A percentile compares a stretch with the other conserved stretches of the same genome.
Conservation (phyloP, 2,888 invertebrate species). For the Norana najaformis region DNA sequence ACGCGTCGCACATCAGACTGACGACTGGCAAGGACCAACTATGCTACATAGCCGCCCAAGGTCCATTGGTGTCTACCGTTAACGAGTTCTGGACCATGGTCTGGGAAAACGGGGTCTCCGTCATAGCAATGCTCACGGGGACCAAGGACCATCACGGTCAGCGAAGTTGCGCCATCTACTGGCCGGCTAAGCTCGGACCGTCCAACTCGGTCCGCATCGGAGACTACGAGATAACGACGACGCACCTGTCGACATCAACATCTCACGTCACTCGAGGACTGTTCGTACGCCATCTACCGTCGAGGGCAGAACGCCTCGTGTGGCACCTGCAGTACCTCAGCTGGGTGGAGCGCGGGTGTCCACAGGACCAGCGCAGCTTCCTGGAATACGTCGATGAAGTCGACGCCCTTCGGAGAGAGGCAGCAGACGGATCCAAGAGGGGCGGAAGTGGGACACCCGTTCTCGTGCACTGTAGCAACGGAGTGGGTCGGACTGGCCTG, state of each 20-base stretch:
- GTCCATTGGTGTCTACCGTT: constrained; percentile 69
- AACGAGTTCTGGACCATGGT: constrained; percentile 84
- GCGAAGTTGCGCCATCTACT: constrained; percentile 63
- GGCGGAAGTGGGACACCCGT: constrained; percentile 81
- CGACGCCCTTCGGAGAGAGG: constrained; percentile 75
- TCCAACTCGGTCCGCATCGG: constrained; percentile 48
- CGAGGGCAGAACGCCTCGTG: constrained; percentile 63
- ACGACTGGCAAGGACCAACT: constrained; percentile 76
- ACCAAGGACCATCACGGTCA: constrained; percentile 49
- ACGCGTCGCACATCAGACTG: constrained; percentile 87
- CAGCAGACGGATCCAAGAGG: constrained; percentile 82
- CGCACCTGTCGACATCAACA: constrained; percentile 56
- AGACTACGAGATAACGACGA: constrained; percentile 14
- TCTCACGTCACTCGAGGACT: constrained; percentile 62
- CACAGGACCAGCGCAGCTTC: constrained; percentile 64
- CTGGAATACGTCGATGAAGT: constrained; percentile 81
- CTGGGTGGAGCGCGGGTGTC: constrained; percentile 74
- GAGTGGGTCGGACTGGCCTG: constrained; percentile 79
- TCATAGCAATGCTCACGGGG: constrained; percentile 78
- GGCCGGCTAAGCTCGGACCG: constrained; percentile 63
- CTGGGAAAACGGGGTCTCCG: constrained; percentile 83
- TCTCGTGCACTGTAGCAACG: constrained; percentile 76
- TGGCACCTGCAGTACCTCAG: constrained; percentile 83
- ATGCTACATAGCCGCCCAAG: constrained; percentile 81
- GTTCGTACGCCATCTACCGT: constrained; percentile 56